These are phyloP conservation scores for Microtus richardsoni DNA, from an alignment of 2,113 vertebrate species.

Conservation along the genomic window DNA sequence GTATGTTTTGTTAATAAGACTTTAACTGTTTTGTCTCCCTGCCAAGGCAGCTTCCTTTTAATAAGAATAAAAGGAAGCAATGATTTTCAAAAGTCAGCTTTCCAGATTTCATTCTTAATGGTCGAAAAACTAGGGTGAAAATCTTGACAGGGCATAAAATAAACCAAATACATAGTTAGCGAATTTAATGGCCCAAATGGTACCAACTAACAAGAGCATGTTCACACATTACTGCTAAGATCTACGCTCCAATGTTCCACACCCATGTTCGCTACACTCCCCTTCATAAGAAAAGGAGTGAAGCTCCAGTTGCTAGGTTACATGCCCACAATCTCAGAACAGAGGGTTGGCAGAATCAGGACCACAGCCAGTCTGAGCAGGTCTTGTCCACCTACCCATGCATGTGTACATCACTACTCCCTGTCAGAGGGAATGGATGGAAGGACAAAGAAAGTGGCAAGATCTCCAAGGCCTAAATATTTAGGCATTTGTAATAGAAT, in stretches of 20 bases:
- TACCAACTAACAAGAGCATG: background rate
- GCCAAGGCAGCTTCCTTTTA: constrained; percentile 7
- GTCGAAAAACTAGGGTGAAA: background rate
- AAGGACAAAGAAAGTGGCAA: background rate
- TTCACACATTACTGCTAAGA: background rate
- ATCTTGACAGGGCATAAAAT: background rate
- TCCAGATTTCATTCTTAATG: background rate
- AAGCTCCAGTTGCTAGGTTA: background rate
- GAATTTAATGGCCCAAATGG: background rate
- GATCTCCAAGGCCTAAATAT: background rate
- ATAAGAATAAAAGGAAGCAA: background rate
- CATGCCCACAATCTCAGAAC: background rate
- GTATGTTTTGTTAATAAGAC: background rate
- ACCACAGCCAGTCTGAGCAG: background rate
- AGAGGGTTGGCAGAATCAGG: background rate
- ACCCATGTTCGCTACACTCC: background rate
- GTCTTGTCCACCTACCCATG: background rate
- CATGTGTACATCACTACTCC: background rate
- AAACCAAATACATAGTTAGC: background rate
- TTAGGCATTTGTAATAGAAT: background rate
- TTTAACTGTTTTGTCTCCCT: background rate
- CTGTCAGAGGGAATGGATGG: background rate
- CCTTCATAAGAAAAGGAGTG: background rate
- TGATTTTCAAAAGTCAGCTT: constrained; percentile 30
- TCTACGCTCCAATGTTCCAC: background rate